Conservation (phyloP, 2,113 vertebrate genomes). For the Rhabdornis inornatus region DNA sequence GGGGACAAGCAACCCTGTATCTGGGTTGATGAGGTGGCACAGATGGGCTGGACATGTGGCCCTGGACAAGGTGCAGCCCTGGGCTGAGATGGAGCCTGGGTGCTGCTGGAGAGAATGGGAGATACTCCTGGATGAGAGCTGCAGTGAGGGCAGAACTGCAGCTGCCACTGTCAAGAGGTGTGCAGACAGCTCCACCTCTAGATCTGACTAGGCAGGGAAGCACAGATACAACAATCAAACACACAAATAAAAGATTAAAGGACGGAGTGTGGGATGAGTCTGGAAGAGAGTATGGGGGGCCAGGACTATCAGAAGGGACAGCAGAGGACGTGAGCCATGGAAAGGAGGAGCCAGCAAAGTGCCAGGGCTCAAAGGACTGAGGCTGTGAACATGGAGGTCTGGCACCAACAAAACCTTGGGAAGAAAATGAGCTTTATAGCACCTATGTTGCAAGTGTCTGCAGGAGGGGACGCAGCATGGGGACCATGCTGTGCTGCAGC, state of each 20-base stretch:
- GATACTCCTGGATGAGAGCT: background rate
- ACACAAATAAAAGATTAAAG: background rate
- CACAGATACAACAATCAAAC: background rate
- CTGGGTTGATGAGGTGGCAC: accelerated
- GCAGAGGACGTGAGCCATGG: background rate
- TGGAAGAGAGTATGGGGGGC: background rate
- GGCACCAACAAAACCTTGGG: background rate
- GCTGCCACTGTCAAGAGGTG: background rate
- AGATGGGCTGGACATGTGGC: background rate
- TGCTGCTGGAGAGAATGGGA: background rate
- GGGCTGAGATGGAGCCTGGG: background rate
- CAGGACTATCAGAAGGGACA: background rate
- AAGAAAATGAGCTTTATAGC: background rate
- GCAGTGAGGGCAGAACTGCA: background rate
- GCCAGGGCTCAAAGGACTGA: background rate
- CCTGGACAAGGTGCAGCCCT: background rate
- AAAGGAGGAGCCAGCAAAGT: background rate
- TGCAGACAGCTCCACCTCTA: background rate
- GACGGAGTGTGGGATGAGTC: background rate
- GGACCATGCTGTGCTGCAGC: background rate
- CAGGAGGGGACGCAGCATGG: background rate
- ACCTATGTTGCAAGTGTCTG: background rate
- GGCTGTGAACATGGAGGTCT: background rate
- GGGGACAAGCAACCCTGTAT: background rate
- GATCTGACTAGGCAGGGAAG: too few relatives aligned